phyloP scores from a whole-genome alignment of 1,140 invertebrate genomes.

The Sarcophaga bullata region DNA sequence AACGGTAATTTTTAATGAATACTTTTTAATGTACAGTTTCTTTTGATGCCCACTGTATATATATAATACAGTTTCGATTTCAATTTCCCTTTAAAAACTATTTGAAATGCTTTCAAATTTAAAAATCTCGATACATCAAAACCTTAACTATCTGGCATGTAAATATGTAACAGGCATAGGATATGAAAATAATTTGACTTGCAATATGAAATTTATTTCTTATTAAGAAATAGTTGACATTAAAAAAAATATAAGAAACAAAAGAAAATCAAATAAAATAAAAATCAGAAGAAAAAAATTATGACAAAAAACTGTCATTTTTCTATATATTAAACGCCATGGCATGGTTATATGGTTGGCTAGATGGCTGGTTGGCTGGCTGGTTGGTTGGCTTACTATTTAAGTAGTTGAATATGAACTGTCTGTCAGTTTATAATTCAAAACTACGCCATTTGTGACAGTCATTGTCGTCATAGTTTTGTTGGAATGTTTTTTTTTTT shows the following conservation, averaged over 20 bases:
- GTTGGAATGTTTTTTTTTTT: constrained; percentile 17
- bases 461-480: constrained; percentile 39
- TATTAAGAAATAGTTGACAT: constrained; percentile 1
- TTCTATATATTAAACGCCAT: constrained; percentile 19
- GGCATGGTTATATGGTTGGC: neutral
- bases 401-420: constrained; percentile 29
- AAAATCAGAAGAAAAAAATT: neutral
- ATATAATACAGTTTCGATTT: too few relatives aligned
- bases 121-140: too few relatives aligned
- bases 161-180: too few relatives aligned
- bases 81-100: too few relatives aligned
- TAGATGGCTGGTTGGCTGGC: neutral
- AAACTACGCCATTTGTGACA: constrained; percentile 39
- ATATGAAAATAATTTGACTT: too few relatives aligned
- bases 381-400: neutral
- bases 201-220: neutral
- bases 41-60: too few relatives aligned
- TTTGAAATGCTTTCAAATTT: too few relatives aligned
- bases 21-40: too few relatives aligned
- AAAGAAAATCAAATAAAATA: neutral
- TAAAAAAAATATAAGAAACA: neutral
- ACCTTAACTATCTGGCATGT: too few relatives aligned
- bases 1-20: too few relatives aligned
- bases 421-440: constrained; percentile 40
- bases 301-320: constrained; percentile 27